Evolutionary conservation across 2,797 vertebrate genomes (phyloP), one percentile per base, ranked within the genome.

Genomic region (Crenichthys baileyi): DNA sequence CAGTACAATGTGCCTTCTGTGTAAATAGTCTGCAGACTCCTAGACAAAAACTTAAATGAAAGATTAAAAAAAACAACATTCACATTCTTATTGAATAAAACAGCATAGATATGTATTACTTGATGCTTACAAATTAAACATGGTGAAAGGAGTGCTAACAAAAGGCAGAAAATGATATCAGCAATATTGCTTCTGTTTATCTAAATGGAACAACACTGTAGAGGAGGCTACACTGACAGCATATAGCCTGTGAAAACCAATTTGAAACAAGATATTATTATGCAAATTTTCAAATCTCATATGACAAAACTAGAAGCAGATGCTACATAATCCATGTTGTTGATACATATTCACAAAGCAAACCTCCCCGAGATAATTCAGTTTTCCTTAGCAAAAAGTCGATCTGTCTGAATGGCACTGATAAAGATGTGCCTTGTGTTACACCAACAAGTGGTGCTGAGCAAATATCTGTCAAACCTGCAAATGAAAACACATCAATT

Each of bases 271-370:
- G 24, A 70, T 56, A 78, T 83, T 78, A 78, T 73, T 78, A 87
- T 85, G 87, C 76, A 87, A 80, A 84, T 85, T 22, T 56, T 26
- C 31, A 73, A 81, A 88, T 88, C 55, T 77, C 70, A 75, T 51
- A 55, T 36, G 39, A 36, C 50, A 60, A 16, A 72, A 72, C 7
- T 51, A 65, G 79, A 39, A 77, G 48, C 72, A 68, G 31, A 83
- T 65, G 29, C 67, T 71, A 26, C 53, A 72, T 73, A 48, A 61
- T 71, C 51, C 67, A 61, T 72, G 70, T 44, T 24, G 12, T 3
- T 20, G 46, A 78, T 75, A 16, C 39, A 26, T 18, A 44, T 75
- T 51, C 44, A 56, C 11, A 44, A 71, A 61, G 46, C 26, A 74
- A 26, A 39, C 58, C 44, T 36, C 20, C 56, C 29, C 12, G 0